Evolutionary conservation across 2,797 vertebrate genomes (phyloP).

Genomic region (Fistularia tabacaria): DNA sequence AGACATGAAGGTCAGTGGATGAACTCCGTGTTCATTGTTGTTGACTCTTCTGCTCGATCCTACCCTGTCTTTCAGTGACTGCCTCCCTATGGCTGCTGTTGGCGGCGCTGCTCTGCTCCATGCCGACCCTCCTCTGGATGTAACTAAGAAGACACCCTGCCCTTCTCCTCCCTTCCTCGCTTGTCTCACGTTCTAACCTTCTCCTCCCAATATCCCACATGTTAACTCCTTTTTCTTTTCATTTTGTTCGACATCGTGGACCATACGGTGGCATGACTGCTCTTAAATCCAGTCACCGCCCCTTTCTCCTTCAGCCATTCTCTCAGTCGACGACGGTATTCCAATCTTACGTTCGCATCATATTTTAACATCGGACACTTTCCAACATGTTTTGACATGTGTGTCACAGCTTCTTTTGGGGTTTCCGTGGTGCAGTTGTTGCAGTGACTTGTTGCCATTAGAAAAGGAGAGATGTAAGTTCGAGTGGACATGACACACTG

Average conservation of each 20-base stretch:
- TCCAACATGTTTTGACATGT: too few species aligned
- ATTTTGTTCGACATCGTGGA: too few species aligned
- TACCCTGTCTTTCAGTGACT: slow-evolving; percentile 34
- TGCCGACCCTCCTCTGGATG: slow-evolving; percentile 47
- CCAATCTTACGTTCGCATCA: too few species aligned
- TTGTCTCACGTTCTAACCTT: background rate
- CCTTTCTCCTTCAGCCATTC: too few species aligned
- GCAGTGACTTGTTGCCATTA: background rate
- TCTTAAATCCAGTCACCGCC: too few species aligned
- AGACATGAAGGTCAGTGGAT: too few species aligned
- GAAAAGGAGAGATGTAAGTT: background rate
- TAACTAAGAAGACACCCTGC: slow-evolving; percentile 20
- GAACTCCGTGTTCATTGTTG: too few species aligned
- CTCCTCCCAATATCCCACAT: background rate
- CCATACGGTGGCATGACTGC: too few species aligned
- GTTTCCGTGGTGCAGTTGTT: too few species aligned
- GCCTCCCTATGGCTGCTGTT: slow-evolving; percentile 55
- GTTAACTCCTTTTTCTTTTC: background rate
- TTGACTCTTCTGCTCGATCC: background rate
- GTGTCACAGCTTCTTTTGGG: too few species aligned
- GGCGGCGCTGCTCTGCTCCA: slow-evolving; percentile 36
- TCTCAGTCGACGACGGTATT: too few species aligned
- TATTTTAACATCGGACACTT: too few species aligned
- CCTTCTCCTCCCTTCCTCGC: background rate
- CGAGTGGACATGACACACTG: slow-evolving; percentile 2